Percentiles rank a stretch among this genome's conserved stretches.
These are phyloP conservation scores for Nebria salina DNA, from an alignment of 2,888 invertebrate species.

Conservation along the genomic window DNA sequence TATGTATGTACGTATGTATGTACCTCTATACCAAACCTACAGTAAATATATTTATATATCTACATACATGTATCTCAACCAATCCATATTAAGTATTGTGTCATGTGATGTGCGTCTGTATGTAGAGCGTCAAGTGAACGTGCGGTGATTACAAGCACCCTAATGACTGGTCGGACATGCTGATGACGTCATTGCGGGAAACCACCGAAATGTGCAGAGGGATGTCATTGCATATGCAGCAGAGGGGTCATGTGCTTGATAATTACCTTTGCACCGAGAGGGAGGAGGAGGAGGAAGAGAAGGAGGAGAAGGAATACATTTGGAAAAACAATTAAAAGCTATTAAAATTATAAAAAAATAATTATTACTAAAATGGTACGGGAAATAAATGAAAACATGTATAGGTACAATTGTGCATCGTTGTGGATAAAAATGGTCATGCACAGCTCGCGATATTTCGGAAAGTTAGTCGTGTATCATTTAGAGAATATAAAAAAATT, in stretches of 20 bases:
- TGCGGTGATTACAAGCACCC: constrained; percentile 45
- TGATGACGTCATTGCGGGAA: constrained; percentile 45
- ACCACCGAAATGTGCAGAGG: constrained; percentile 31
- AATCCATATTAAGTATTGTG: not conserved
- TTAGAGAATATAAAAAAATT: not conserved
- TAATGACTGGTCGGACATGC: constrained; percentile 46
- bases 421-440: not conserved
- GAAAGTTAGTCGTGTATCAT: not conserved
- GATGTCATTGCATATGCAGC: constrained; percentile 5
- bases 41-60: not conserved
- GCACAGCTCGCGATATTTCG: not conserved
- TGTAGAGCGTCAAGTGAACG: constrained; percentile 25
- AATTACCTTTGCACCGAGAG: too few species aligned
- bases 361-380: not conserved
- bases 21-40: not conserved
- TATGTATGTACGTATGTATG: not conserved
- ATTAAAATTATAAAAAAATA: too few species aligned
- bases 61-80: not conserved
- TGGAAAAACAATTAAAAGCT: too few species aligned
- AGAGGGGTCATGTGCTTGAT: not conserved
- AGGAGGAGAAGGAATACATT: too few species aligned
- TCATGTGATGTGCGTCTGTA: constrained; percentile 14
- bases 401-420: not conserved
- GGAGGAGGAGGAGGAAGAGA: too few species aligned
- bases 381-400: not conserved